phyloP scores from a whole-genome alignment of 2,113 vertebrate genomes.

The Myodes glareolus region DNA sequence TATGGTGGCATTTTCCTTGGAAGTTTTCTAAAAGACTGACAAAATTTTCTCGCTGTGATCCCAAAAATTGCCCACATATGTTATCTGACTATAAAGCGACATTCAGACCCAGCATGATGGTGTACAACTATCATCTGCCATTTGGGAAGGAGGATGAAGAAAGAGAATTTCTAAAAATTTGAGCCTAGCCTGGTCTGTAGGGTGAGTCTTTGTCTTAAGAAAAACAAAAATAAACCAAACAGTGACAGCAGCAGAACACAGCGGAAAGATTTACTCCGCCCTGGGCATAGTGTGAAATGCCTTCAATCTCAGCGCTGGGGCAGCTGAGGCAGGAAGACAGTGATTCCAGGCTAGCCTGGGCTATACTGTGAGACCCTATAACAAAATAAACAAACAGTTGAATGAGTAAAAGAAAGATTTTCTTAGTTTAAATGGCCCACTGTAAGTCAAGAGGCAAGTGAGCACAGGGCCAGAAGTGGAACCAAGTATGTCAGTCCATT shows the following conservation, averaged over 20 bases:
- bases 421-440: background rate
- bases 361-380: background rate
- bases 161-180: background rate
- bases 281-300: too few species aligned
- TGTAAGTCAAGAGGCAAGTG: background rate
- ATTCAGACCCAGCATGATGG: background rate
- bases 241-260: background rate
- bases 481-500: background rate
- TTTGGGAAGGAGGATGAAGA: background rate
- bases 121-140: background rate
- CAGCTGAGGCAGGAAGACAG: background rate
- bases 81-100: background rate
- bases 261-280: background rate
- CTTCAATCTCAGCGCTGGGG: background rate
- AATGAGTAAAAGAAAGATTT: background rate
- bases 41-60: background rate
- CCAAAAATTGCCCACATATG: background rate
- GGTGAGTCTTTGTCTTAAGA: background rate
- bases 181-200: background rate
- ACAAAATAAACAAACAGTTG: background rate
- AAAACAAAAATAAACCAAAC: background rate
- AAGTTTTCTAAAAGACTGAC: background rate
- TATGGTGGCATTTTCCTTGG: background rate
- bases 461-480: background rate
- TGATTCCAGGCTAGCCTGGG: background rate